phyloP scores from a whole-genome alignment of 2,113 vertebrate genomes.

The Furnarius figulus region DNA sequence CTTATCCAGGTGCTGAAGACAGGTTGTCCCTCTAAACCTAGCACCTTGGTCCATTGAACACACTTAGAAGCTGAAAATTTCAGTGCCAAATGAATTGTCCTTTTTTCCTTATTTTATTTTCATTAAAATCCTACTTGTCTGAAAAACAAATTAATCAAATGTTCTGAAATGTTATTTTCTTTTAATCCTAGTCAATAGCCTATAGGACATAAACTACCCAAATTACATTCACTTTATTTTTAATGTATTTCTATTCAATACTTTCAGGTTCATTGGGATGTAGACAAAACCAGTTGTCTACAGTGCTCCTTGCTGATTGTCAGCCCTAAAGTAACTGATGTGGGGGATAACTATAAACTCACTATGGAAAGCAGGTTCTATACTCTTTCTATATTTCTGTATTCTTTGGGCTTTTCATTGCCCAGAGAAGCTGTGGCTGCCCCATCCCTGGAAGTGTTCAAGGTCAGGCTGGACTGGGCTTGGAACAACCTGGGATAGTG shows the following conservation, averaged over 20 bases:
- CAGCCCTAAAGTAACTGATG: not conserved
- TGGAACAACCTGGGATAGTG: not conserved
- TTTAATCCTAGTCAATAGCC: not conserved
- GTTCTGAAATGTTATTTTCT: not conserved
- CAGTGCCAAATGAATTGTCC: not conserved
- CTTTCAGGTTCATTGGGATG: not conserved
- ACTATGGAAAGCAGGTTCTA: not conserved
- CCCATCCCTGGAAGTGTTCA: not conserved
- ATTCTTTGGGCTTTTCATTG: not conserved
- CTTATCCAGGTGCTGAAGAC: not conserved
- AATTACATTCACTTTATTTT: accelerated
- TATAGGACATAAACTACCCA: not conserved
- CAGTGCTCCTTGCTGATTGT: not conserved
- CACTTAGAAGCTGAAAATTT: not conserved
- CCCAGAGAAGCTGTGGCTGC: not conserved
- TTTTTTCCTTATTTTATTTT: not conserved
- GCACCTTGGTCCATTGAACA: not conserved
- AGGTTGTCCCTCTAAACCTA: not conserved
- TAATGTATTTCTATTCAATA: not conserved
- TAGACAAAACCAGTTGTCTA: not conserved
- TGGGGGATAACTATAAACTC: not conserved
- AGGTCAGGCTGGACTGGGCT: accelerated
- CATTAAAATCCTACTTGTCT: not conserved
- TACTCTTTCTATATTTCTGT: not conserved
- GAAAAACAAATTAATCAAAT: not conserved